Base-by-base conservation (phyloP, 2,797 vertebrate species). In the Sparidentex hasta region DNA sequence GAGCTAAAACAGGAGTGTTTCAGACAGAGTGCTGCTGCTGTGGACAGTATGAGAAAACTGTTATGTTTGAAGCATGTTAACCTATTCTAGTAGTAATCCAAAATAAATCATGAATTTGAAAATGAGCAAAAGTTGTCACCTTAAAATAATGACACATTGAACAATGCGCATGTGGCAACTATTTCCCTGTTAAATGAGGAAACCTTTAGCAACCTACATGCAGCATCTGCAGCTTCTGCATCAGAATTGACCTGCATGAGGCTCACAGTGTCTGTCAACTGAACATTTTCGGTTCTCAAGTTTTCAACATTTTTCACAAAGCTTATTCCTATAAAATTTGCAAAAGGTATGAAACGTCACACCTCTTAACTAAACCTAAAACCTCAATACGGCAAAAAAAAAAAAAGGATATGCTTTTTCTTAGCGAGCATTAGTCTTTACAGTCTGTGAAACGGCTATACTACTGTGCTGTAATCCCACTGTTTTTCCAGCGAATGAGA, bases 321-420 rank as follows among this genome's bases (percentile, higher is more conserved):
- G 13, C 1, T 41, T 65, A 50, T 0, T 29, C 0, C 3, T 17
- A 6, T 21, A 27, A 62, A 66, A 76, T 54, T 33, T 17, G 58
- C 59, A 33, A 54, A 58, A 69, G 55, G 20, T 21, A 18, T 66
- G 47, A 38, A 41, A 41, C 48, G 47, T 58, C 23, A 25, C n/a
- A 41, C 41, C 63, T 50, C 25, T 33, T 7, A 43, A 5, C 16
- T 51, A 14, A 64, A 65, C 21, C 50, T 20, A 11, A 65, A 71
- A 65, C 18, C 20, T 65, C 41, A 52, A 72, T 27, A 64, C 8
- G 7, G 3, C 5, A 0, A 46, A 18, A 72, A 62, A 27, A 27
- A 38, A 38, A 50, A 16, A 62, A 55, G 21, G 64, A 68, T 52
- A 33, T 29, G 9, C 12, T 61, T 13, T 62, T 29, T 59, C n/a